These are phyloP conservation scores for Tridacna gigas DNA, from an alignment of 2,888 invertebrate genomes.

Conservation along the genomic window DNA sequence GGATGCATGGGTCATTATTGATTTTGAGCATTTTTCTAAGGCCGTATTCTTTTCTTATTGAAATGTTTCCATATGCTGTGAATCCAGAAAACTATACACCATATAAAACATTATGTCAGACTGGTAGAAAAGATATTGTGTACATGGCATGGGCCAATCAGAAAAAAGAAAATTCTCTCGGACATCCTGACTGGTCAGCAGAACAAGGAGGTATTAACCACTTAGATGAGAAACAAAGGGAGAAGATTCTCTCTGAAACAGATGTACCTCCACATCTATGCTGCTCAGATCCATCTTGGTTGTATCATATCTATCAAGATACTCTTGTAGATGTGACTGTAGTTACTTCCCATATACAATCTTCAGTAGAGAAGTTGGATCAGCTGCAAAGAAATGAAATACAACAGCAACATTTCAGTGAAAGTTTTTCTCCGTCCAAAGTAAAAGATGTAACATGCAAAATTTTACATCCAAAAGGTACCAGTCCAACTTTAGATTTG, in stretches of 20 bases:
- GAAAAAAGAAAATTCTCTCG: constrained; percentile 76
- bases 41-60: constrained; percentile 84
- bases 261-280: constrained; percentile 85
- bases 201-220: constrained; percentile 85
- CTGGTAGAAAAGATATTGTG: constrained; percentile 80
- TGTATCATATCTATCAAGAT: constrained; percentile 86
- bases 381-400: not conserved
- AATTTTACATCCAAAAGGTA: not conserved
- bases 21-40: constrained; percentile 85
- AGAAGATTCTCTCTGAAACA: constrained; percentile 76
- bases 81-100: constrained; percentile 85
- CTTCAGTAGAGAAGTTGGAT: not conserved
- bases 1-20: constrained; percentile 86
- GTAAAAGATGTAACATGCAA: constrained; percentile 59
- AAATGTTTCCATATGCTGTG: constrained; percentile 86
- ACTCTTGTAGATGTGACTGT: constrained; percentile 83
- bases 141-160: constrained; percentile 85
- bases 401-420: not conserved
- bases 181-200: constrained; percentile 83
- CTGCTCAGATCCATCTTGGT: constrained; percentile 86
- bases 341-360: constrained; percentile 67
- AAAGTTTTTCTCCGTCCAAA: constrained; percentile 48
- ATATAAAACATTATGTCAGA: constrained; percentile 83
- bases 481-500: not conserved
- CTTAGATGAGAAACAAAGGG: constrained; percentile 79